Base-by-base conservation (phyloP, 2,113 vertebrate species). In the Paedocypris sp. region DNA sequence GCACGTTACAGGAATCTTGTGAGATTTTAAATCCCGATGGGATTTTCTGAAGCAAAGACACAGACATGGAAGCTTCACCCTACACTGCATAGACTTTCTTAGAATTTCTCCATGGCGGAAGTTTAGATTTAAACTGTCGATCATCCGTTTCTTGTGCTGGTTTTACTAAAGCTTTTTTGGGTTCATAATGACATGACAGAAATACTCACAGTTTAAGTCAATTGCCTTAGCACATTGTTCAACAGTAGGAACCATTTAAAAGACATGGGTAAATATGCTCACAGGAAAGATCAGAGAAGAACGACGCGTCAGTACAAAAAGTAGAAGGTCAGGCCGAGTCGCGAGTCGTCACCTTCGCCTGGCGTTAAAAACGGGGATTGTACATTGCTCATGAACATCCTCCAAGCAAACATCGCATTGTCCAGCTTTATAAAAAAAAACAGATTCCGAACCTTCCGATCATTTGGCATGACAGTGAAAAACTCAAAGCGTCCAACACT, bases 91-190 rank as follows among this genome's bases (percentile, higher is more conserved):
- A 86, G 83, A 83, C 81, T 83, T 78, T 82, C 82, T 82, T 68
- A 81, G 73, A 59, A 60, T 52, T 56, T 68, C 73, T 64, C 66
- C 56, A 43, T 54, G 57, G 39, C 41, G 63, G 74, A 71, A 66
- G 71, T 47, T 38, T 60, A 13, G 33, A 61, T 56, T 72, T 11
- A 16, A 15, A 60, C 57, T 67, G 59, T 74, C 76, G 32, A 43
- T 48, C 59, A 42, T 70, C 71, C 35, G 19, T 63, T 82, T 76
- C 84, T 86, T 85, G 83, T 85, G 84, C 84, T 87, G 84, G 83
- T 87, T 85, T 82, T 74, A 84, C 79, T 86, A 85, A 86, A 86
- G 84, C 83, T 87, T 85, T 86, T n/a, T 80, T 43, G 79, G 80
- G 75, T 85, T 80, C 75, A 77, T 72, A 80, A 82, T 61, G 68